phyloP scores from a whole-genome alignment of 1,140 invertebrate species.

The Xylocopa sonorina region DNA sequence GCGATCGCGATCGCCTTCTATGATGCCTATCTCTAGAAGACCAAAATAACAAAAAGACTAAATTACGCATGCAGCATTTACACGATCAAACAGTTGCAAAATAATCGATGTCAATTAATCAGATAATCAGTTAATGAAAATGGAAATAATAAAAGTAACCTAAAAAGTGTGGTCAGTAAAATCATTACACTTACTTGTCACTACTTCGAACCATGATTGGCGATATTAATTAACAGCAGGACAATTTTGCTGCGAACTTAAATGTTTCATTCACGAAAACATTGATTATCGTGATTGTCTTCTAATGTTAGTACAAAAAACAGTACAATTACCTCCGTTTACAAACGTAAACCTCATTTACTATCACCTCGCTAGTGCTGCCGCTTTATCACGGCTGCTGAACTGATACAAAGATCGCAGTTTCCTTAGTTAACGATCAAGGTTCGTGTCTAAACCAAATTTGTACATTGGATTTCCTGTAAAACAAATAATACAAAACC shows the following conservation, averaged over 20 bases:
- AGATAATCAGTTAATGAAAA: background rate
- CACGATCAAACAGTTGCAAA: background rate
- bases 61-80: background rate
- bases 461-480: background rate
- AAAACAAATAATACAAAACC: background rate
- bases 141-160: no score
- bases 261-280: background rate
- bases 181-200: conserved; percentile 71
- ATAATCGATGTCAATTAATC: background rate
- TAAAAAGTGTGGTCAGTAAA: no score
- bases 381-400: background rate
- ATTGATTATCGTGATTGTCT: background rate
- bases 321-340: conserved; percentile 18
- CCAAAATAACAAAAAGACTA: conserved; percentile 14
- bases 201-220: conserved; percentile 71
- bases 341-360: conserved; percentile 30
- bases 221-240: background rate
- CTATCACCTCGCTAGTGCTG: background rate
- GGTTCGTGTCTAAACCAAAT: background rate
- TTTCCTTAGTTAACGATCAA: background rate
- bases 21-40: conserved; percentile 77
- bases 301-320: background rate
- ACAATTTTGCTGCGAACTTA: background rate
- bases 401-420: no score
- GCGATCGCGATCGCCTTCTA: conserved; percentile 76